phyloP scores from a whole-genome alignment of 2,797 vertebrate species.

The Pterois miles region DNA sequence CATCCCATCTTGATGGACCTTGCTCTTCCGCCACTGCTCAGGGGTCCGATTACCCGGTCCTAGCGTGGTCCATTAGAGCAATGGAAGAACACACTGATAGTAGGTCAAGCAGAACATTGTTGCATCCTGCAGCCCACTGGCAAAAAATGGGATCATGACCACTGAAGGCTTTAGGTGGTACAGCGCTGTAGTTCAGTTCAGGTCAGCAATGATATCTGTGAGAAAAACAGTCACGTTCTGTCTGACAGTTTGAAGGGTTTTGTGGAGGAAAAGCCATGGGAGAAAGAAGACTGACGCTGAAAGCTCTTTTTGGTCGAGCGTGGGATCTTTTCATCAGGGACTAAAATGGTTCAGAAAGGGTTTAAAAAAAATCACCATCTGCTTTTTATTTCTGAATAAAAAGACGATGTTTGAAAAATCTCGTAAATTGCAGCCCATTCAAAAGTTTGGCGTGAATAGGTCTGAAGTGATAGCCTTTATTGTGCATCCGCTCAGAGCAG shows the following conservation, averaged over 20 bases:
- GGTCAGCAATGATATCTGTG: conserved; percentile 6
- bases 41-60: conserved; percentile 54
- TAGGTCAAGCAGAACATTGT: conserved; percentile 9
- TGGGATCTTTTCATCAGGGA: conserved; percentile 49
- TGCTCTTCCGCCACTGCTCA: conserved; percentile 33
- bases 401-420: background rate
- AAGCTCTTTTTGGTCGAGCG: conserved; percentile 17
- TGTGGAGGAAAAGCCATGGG: conserved; percentile 4
- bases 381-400: conserved; percentile 5
- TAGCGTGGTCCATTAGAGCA: conserved; percentile 26
- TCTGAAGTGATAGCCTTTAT: conserved; percentile 21
- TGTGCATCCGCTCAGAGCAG: background rate
- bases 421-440: conserved; percentile 1
- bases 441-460: background rate
- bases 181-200: conserved; percentile 1
- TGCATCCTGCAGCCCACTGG: conserved; percentile 17
- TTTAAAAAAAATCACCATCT: conserved; percentile 27
- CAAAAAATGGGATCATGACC: background rate
- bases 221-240: conserved; percentile 3
- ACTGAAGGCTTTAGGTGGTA: conserved; percentile 5
- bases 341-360: conserved; percentile 30
- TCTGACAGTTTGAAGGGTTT: conserved; percentile 23
- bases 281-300: conserved; percentile 11
- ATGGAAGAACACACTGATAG: conserved; percentile 7
- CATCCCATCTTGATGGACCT: conserved; percentile 41